Percentiles rank a stretch among this genome's conserved stretches.
These are phyloP conservation scores for Polydrusus tereticollis DNA, from an alignment of 2,888 invertebrate species.

Conservation along the genomic window DNA sequence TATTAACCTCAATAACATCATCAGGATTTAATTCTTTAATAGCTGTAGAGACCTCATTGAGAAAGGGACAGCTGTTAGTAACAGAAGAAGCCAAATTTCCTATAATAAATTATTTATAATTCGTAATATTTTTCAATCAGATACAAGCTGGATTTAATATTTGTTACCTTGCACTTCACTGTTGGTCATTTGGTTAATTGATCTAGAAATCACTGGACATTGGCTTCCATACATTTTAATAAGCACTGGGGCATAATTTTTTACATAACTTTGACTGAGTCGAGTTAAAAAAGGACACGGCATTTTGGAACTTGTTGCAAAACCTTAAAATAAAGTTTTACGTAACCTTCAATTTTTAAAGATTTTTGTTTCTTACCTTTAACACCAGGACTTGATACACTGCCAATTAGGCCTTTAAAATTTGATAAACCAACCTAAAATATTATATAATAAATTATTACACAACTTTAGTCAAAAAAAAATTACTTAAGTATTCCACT, in stretches of 20 bases:
- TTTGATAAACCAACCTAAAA: conserved; percentile 28
- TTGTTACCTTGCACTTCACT: conserved; percentile 46
- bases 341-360: conserved; percentile 35
- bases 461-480: not conserved
- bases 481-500: not conserved
- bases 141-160: not conserved
- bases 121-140: not conserved
- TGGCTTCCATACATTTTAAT: conserved; percentile 85
- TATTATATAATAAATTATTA: not conserved
- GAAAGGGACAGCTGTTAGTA: conserved; percentile 71
- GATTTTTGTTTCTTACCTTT: conserved; percentile 28
- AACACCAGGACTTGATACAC: conserved; percentile 5
- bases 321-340: conserved; percentile 48
- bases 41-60: conserved; percentile 69
- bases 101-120: conserved; percentile 12
- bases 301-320: conserved; percentile 71
- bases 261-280: conserved; percentile 82
- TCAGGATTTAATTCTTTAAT: conserved; percentile 78
- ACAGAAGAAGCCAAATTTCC: conserved; percentile 24
- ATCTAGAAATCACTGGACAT: conserved; percentile 82
- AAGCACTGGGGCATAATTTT: conserved; percentile 83
- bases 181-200: conserved; percentile 58
- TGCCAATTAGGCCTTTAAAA: conserved; percentile 15
- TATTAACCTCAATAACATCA: conserved; percentile 62
- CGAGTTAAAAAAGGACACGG: conserved; percentile 90